A percentile compares a stretch with the other conserved stretches of the same genome.
phyloP scores from a whole-genome alignment of 2,797 vertebrate genomes.

The Muscicapa comitata region DNA sequence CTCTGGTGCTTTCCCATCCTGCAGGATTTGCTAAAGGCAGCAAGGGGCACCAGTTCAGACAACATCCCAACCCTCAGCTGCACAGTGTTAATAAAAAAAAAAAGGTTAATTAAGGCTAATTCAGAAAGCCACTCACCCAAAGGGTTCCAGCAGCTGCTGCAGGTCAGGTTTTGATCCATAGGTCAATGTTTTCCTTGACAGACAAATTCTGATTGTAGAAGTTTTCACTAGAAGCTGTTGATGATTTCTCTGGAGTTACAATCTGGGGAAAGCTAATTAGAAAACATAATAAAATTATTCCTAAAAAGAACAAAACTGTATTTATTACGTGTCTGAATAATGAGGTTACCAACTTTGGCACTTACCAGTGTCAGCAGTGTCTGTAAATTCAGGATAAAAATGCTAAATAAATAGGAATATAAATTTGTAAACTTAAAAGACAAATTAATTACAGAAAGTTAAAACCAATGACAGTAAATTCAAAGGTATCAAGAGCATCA shows the following conservation, averaged over 20 bases:
- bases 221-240: background rate
- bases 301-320: background rate
- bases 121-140: background rate
- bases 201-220: background rate
- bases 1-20: background rate
- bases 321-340: background rate
- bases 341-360: background rate
- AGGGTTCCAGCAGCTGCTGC: background rate
- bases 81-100: background rate
- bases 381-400: background rate
- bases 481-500: background rate
- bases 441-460: background rate
- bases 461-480: background rate
- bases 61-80: background rate
- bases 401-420: background rate
- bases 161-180: rapidly evolving
- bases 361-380: background rate
- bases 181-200: rapidly evolving
- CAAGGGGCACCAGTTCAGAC: background rate
- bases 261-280: background rate
- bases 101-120: background rate
- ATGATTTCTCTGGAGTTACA: background rate
- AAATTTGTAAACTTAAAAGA: background rate
- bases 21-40: background rate
- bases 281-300: background rate